Evolutionary conservation across 2,113 vertebrate genomes (phyloP).

Genomic region (Alethe castanea): DNA sequence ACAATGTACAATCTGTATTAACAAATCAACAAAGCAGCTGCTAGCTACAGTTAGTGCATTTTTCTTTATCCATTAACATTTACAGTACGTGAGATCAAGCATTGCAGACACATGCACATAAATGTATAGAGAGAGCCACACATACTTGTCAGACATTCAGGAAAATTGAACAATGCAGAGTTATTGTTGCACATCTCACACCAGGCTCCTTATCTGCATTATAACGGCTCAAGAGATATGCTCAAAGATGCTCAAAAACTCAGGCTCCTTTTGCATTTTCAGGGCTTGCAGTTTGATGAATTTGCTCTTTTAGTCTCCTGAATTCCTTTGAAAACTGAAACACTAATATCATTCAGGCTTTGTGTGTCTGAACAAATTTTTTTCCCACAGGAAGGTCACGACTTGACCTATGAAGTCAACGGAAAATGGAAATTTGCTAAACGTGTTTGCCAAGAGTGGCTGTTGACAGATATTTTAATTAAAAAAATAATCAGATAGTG

Average conservation of each 20-base stretch:
- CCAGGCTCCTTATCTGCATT: not conserved
- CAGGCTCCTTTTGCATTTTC: not conserved
- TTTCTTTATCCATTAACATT: not conserved
- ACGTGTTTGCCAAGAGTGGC: not conserved
- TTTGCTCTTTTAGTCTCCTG: not conserved
- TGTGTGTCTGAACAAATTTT: not conserved
- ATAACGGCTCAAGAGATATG: not conserved
- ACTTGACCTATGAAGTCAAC: slow-evolving; percentile 15
- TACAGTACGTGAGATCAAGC: not conserved
- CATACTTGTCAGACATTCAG: not conserved
- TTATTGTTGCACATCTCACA: not conserved
- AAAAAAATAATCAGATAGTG: not conserved
- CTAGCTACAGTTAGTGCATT: not conserved
- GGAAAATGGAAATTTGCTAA: slow-evolving; percentile 29
- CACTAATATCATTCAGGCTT: not conserved
- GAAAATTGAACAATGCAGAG: not conserved
- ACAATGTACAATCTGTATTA: slow-evolving; percentile 13
- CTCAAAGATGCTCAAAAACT: not conserved
- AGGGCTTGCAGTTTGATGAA: not conserved
- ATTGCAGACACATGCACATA: not conserved
- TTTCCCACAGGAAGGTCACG: not conserved
- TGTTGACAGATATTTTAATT: not conserved
- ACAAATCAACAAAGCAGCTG: slow-evolving; percentile 21
- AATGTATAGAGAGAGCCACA: not conserved
- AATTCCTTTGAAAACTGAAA: slow-evolving; percentile 19